These are phyloP conservation scores for Nannoperca australis DNA, from an alignment of 2,797 vertebrate species.

Conservation along the genomic window DNA sequence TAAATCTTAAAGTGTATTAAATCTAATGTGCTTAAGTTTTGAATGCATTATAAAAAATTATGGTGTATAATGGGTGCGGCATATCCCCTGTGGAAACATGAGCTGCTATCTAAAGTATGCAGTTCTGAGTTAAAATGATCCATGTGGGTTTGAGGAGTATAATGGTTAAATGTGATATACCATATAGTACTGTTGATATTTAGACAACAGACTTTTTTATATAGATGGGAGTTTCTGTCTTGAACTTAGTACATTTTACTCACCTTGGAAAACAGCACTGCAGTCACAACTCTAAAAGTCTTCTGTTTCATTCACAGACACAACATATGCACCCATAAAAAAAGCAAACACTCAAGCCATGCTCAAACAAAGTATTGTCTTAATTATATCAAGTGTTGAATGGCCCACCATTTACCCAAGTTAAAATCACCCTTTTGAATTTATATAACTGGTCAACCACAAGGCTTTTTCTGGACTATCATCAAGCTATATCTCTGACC, in stretches of 20 bases:
- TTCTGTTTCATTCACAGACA: not conserved
- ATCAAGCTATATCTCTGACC: slow-evolving; percentile 33
- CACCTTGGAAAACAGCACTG: not conserved
- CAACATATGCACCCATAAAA: not conserved
- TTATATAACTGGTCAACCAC: not conserved
- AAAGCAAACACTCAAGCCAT: not conserved
- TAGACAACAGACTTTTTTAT: not conserved
- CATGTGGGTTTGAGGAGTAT: slow-evolving; percentile 15
- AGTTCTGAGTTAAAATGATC: slow-evolving; percentile 28
- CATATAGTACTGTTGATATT: not conserved
- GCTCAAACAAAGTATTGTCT: not conserved
- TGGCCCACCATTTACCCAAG: not conserved
- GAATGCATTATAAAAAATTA: slow-evolving; percentile 48
- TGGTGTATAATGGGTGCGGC: slow-evolving; percentile 36
- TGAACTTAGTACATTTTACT: not conserved
- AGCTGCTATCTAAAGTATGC: slow-evolving; percentile 21
- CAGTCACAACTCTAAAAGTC: not conserved
- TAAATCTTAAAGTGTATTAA: slow-evolving; percentile 65
- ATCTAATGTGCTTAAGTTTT: slow-evolving; percentile 51
- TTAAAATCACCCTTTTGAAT: too few relatives aligned
- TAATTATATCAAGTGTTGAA: not conserved
- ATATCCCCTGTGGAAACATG: slow-evolving; percentile 23
- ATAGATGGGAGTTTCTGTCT: slow-evolving; percentile 3
- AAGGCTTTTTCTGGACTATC: not conserved
- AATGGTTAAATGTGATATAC: slow-evolving; percentile 9